These are phyloP conservation scores for Cichlasoma orientale DNA, from an alignment of 2,797 vertebrate genomes.

Conservation along the genomic window DNA sequence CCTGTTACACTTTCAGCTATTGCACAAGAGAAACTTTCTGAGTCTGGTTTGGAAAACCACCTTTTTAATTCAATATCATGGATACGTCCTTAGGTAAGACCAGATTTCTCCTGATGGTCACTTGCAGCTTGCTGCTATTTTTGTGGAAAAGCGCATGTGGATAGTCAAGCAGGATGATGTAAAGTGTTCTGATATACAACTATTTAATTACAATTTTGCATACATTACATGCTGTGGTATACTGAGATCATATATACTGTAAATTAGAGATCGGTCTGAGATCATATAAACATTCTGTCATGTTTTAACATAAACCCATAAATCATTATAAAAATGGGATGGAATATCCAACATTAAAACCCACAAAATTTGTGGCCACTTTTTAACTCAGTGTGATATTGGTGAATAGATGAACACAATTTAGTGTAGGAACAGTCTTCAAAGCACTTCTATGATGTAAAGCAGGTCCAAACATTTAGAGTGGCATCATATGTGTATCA, in stretches of 20 bases:
- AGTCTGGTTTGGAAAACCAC: background rate
- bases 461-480: no score
- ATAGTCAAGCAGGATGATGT: background rate
- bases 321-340: background rate
- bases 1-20: background rate
- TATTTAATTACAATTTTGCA: background rate
- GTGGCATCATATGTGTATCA: no score
- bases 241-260: background rate
- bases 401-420: no score
- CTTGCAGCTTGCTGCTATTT: background rate
- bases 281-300: background rate
- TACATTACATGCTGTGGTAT: background rate
- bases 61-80: background rate
- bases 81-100: background rate
- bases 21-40: background rate
- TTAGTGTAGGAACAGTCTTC: no score
- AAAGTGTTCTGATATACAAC: background rate
- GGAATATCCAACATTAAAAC: no score
- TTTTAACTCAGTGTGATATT: no score
- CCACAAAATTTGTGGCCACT: no score
- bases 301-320: background rate
- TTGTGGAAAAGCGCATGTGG: background rate
- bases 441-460: no score
- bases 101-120: background rate
- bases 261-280: background rate